Evolutionary conservation across 2,888 invertebrate species (phyloP), one percentile per base, ranked within the genome.

Genomic region (Molorchus minor): DNA sequence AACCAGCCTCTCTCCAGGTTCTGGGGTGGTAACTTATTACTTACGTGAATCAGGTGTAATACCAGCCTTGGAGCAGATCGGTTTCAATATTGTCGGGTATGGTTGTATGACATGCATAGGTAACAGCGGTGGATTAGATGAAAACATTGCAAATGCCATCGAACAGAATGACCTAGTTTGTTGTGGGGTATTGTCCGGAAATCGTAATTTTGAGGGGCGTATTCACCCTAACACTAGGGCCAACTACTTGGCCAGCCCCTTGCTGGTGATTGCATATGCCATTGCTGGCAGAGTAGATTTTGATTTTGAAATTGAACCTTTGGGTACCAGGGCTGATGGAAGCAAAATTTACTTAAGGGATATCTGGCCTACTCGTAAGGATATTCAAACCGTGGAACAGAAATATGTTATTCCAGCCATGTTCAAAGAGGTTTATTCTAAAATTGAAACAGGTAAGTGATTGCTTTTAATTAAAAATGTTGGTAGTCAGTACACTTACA

Each of bases 61-160:
- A 12, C 93, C 95, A 0, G 91, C 90, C 72, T 80, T 98, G 54
- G 89, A 91, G 71, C 84, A 91, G 76, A 83, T 98, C 1, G 98
- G 98, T 4, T 99, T 98, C 79, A 88, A 94, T 17, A 90, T 95
- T 44, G 97, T 98, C 0, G 98, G 98, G n/a, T 99, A 98, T 76
- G 98, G 98, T 0, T 99, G 99, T 79, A 98, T 98, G 98, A 98
- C 98, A 0, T 99, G 99, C 78, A 99, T 99, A 70, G 98, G 98
- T 0, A 99, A 99, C 83, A 95, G 95, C 3, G 98, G 98, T 0
- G 96, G 97, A 0, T 86, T 99, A 0, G 92, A 94, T 52, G 96
- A 97, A 47, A 87, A 91, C 70, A 91, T 97, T n/a, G 91, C 89
- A 0, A 92, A 93, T 72, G 94, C 94, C 1, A 95, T 97, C 65